Evolutionary conservation across 37 sponge, comb jelly and placozoan species (phyloP).

Genomic region (Haliclona indistincta): DNA sequence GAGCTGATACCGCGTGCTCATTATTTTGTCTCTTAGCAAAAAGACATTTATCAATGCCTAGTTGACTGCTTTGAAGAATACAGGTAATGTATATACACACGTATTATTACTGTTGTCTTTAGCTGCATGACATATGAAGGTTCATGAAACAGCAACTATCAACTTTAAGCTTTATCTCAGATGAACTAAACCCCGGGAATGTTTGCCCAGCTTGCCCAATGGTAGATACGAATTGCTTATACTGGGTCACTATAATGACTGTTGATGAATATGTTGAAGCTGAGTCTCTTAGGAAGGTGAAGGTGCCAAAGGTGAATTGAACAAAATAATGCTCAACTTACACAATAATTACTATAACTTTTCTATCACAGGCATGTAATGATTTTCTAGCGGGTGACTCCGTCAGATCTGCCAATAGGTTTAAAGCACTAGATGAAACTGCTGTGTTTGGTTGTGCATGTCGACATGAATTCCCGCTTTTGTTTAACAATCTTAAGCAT

Average conservation of each 20-base stretch:
- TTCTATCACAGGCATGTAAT: conserved; percentile 14
- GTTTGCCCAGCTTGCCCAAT: conserved; percentile 34
- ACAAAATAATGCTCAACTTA: background rate
- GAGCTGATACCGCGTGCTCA: background rate
- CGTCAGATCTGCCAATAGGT: conserved; percentile 7
- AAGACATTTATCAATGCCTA: background rate
- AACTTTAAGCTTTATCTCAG: background rate
- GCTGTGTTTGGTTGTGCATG: conserved; percentile 42
- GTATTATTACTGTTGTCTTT: background rate
- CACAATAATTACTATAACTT: background rate
- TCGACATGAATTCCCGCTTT: conserved; percentile 29
- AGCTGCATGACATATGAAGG: background rate
- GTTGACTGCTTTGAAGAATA: conserved; percentile 34
- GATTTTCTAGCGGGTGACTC: conserved; percentile 24
- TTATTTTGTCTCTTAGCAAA: background rate
- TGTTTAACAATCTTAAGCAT: conserved; percentile 32
- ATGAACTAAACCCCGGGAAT: conserved; percentile 9
- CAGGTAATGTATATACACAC: background rate
- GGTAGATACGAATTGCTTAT: no score
- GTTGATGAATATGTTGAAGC: conserved; percentile 4
- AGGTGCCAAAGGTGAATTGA: background rate
- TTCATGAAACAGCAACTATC: conserved; percentile 19
- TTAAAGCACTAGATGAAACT: conserved; percentile 35
- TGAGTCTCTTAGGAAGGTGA: background rate
- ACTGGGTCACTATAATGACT: no score